Evolutionary conservation across 2,888 invertebrate species (phyloP), one percentile per base, ranked within the genome.

Genomic region (Norana najaformis): DNA sequence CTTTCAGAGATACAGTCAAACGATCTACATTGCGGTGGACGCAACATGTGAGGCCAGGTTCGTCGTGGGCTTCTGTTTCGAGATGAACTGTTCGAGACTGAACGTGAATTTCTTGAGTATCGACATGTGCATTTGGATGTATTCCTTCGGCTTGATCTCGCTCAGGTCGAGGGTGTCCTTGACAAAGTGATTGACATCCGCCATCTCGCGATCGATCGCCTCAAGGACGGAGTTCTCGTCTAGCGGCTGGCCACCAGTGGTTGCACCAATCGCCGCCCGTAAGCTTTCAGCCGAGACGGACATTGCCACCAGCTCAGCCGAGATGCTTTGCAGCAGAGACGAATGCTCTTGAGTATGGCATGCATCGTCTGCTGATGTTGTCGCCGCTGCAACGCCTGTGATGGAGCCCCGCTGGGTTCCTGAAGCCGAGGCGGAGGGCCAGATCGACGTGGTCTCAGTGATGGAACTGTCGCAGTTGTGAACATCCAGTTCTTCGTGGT

Each of bases 151-250:
- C 23, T 85, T 85, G 85, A 85, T 37, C 20, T 85, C 85, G 36
- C 35, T 36, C 6, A 85, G 20, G 85, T 85, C 37, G 23, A 85
- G 36, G 85, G 85, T 37, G 8, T 37, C 85, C 36, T n/a, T 85
- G 85, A 85, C 36, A 20, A 85, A 37, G 13, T 37, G 85, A 16
- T 85, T 36, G 35, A 85, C 85, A 23, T 35, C 85, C n/a, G 37
- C 35, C 85, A 85, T 36, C 36, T 85, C 85, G 36, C 85, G 85
- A 20, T 85, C 85, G 85, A 85, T 85, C 85, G 85, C 85, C 85
- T 35, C 85, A 30, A 85, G 85, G 37, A 85, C 85, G 85, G 85
- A 85, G 85, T 85, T 85, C 37, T 85, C 85, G 85, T 85, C 85
- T 8, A 85, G 37, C 85, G 85, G 85, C 30, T 37, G 85, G 16